These are phyloP conservation scores for Bombus waltoni DNA, from an alignment of 1,140 invertebrate genomes.

Conservation along the genomic window DNA sequence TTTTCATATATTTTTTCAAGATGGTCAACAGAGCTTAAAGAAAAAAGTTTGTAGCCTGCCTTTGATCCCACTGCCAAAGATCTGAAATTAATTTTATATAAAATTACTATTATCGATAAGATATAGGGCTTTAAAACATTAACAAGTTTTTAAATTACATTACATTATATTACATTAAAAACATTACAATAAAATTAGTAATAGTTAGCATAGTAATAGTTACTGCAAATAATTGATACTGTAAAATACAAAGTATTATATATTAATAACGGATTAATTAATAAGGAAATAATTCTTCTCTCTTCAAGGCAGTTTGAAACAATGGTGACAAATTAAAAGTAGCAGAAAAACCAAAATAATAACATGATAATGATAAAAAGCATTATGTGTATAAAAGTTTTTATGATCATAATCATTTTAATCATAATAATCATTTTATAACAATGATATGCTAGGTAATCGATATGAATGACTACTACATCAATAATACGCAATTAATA, in stretches of 20 bases:
- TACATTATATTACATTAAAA: background rate
- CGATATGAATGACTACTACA: background rate
- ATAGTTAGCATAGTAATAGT: background rate
- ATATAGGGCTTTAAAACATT: background rate
- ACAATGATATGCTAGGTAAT: background rate
- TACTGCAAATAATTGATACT: background rate
- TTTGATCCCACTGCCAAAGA: conserved; percentile 96
- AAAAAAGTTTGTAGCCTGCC: conserved; percentile 94
- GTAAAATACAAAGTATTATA: background rate
- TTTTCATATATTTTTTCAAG: conserved; percentile 94
- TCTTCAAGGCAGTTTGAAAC: background rate
- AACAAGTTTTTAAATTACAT: background rate
- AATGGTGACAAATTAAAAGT: background rate
- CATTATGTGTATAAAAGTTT: no score
- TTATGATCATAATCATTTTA: background rate
- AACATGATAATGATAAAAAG: background rate
- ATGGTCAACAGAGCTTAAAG: conserved; percentile 91
- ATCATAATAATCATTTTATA: no score
- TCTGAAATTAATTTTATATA: conserved; percentile 83
- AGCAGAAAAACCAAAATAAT: background rate
- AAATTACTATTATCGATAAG: background rate
- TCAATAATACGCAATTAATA: conserved; percentile 65
- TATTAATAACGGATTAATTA: background rate
- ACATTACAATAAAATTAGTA: background rate
- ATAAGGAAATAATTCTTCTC: background rate